Percentiles rank a stretch among this genome's conserved stretches.
Conservation (phyloP, 2,797 vertebrate species). For the Pyrocephalus nanus region DNA sequence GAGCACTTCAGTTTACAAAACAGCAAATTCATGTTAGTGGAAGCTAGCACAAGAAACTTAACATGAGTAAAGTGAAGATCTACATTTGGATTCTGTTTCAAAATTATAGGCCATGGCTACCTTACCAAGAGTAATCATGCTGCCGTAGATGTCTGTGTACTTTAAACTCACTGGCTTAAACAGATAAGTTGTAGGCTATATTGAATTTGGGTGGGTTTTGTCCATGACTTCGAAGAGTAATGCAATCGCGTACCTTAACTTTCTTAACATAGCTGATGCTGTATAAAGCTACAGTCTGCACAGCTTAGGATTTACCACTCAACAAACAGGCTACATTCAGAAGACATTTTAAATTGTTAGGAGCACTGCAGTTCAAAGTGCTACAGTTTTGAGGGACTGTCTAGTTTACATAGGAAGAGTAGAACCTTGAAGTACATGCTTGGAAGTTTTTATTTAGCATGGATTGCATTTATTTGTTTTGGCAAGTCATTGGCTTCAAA, state of each 20-base stretch:
- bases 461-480: constrained; percentile 23
- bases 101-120: constrained; percentile 75
- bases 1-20: constrained; percentile 83
- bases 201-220: constrained; percentile 60
- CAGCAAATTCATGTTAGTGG: constrained; percentile 75
- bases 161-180: constrained; percentile 55
- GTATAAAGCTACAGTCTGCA: constrained; percentile 41
- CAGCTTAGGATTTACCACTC: constrained; percentile 67
- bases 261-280: constrained; percentile 46
- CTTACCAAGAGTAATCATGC: constrained; percentile 59
- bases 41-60: constrained; percentile 75
- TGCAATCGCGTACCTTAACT: constrained; percentile 49
- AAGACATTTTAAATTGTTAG: constrained; percentile 53
- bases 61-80: constrained; percentile 64
- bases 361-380: constrained; percentile 70
- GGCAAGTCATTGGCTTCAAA: not conserved
- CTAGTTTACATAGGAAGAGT: constrained; percentile 29
- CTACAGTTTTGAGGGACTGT: constrained; percentile 44
- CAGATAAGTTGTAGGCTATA: constrained; percentile 42
- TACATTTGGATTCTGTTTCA: constrained; percentile 59
- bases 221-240: constrained; percentile 64
- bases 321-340: constrained; percentile 32
- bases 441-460: constrained; percentile 24
- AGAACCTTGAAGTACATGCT: constrained; percentile 67
- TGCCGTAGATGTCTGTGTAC: constrained; percentile 66